Conservation (phyloP, 2,888 invertebrate genomes). For the Stenchaetothrips biformis region DNA sequence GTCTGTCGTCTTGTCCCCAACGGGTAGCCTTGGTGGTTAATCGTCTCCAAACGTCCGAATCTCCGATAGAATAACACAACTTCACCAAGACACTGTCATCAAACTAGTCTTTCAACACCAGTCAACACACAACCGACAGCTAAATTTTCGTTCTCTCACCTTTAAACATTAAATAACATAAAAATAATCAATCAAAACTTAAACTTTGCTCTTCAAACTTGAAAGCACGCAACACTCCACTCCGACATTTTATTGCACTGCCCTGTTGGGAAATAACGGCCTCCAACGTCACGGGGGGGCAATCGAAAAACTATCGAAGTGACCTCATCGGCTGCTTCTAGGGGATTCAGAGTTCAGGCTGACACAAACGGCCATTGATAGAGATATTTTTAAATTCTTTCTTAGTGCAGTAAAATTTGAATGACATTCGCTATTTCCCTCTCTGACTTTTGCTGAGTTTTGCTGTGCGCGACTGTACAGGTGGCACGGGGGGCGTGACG, state of each 20-base stretch:
- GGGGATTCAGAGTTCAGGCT: too few species aligned
- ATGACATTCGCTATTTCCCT: too few species aligned
- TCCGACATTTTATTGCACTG: constrained; percentile 16
- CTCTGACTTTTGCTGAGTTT: too few species aligned
- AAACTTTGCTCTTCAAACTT: background rate
- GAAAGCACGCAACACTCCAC: background rate
- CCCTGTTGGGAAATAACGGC: constrained; percentile 2
- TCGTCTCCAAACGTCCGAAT: background rate
- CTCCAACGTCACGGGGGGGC: background rate
- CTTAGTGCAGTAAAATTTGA: too few species aligned
- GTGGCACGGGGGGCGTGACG: background rate
- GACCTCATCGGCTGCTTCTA: too few species aligned
- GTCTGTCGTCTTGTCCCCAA: background rate
- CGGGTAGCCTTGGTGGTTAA: constrained; percentile 9
- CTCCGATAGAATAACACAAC: constrained; percentile 8
- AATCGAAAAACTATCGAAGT: too few species aligned
- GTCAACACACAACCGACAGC: background rate
- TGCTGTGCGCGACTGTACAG: background rate
- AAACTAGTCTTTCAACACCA: background rate
- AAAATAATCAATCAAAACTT: background rate
- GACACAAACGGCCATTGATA: too few species aligned
- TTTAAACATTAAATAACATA: constrained; percentile 1
- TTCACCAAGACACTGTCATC: background rate
- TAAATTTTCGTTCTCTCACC: background rate
- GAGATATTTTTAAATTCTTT: too few species aligned